Evolutionary conservation across 1,140 invertebrate genomes (phyloP).

Genomic region (Magallana gigas): DNA sequence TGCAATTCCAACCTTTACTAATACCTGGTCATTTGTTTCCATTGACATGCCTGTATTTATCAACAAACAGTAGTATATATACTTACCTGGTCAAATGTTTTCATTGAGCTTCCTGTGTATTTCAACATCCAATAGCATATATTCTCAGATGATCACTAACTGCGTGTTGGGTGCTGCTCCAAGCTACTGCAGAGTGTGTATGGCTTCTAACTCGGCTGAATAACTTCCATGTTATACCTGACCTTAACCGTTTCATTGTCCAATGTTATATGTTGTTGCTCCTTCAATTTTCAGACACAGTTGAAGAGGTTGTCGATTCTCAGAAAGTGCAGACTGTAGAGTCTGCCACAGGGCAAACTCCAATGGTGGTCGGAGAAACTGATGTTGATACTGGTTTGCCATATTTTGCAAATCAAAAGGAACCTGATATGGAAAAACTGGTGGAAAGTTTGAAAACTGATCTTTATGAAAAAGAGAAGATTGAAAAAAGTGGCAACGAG

Average conservation of each 20-base stretch:
- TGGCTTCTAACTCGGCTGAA: conserved; percentile 9
- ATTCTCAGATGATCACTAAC: neutral
- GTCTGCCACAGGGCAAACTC: neutral
- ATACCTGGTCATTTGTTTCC: too few relatives aligned
- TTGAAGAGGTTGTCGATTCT: conserved; percentile 1
- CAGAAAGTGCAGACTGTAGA: conserved; percentile 24
- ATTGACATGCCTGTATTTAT: too few relatives aligned
- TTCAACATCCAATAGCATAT: neutral
- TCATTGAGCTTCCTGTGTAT: neutral
- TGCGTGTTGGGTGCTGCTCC: neutral
- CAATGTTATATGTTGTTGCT: conserved; percentile 36
- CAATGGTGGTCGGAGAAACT: conserved; percentile 44
- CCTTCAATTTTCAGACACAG: conserved; percentile 38
- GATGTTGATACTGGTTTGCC: conserved; percentile 42
- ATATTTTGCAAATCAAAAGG: neutral
- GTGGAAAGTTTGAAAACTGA: conserved; percentile 50
- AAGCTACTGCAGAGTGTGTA: conserved; percentile 26
- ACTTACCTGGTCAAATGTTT: too few relatives aligned
- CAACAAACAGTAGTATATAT: too few relatives aligned
- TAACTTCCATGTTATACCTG: neutral
- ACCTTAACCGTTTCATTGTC: conserved; percentile 3
- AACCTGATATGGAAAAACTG: conserved; percentile 54
- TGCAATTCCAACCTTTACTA: too few relatives aligned
- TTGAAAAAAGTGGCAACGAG: neutral
- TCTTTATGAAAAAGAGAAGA: conserved; percentile 27